Conservation (phyloP, 2,888 invertebrate species). For the Drosophila seclusa region DNA sequence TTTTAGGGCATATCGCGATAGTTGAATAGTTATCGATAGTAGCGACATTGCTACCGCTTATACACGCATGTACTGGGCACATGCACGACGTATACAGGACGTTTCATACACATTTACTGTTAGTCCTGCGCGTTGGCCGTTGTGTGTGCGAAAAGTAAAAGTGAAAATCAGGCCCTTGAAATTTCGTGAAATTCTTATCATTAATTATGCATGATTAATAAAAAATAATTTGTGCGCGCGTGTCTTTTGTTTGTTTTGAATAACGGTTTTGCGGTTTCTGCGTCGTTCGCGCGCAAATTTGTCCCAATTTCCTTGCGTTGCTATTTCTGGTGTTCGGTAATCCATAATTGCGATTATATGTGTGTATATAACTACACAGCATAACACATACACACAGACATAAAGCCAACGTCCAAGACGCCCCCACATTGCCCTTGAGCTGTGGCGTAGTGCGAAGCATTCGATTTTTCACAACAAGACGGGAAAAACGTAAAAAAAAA, state of each 20-base stretch:
- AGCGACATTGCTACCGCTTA: not conserved
- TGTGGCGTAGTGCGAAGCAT: constrained; percentile 62
- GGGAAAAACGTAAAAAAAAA: constrained; percentile 51
- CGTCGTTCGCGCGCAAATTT: constrained; percentile 17
- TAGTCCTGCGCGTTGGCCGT: constrained; percentile 65
- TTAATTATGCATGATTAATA: constrained; percentile 68
- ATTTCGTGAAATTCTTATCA: constrained; percentile 48
- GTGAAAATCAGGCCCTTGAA: constrained; percentile 75
- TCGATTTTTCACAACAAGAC: constrained; percentile 78
- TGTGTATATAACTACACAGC: constrained; percentile 28
- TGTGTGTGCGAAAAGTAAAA: constrained; percentile 68
- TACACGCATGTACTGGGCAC: constrained; percentile 9
- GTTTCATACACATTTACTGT: constrained; percentile 39
- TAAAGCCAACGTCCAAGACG: constrained; percentile 61
- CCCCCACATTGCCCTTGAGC: constrained; percentile 74
- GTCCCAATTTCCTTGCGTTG: constrained; percentile 14
- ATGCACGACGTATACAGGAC: constrained; percentile 30
- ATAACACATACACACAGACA: constrained; percentile 32
- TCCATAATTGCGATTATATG: constrained; percentile 62
- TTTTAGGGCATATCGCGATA: constrained; percentile 15
- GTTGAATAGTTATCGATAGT: constrained; percentile 19
- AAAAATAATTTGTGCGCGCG: constrained; percentile 24
- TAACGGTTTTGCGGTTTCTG: constrained; percentile 24
- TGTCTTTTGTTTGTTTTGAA: constrained; percentile 34
- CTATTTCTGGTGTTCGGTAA: constrained; percentile 62